A percentile compares a stretch with the other conserved stretches of the same genome.
Conservation (phyloP, 2,113 vertebrate species). For the Phalacrocorax aristotelis region DNA sequence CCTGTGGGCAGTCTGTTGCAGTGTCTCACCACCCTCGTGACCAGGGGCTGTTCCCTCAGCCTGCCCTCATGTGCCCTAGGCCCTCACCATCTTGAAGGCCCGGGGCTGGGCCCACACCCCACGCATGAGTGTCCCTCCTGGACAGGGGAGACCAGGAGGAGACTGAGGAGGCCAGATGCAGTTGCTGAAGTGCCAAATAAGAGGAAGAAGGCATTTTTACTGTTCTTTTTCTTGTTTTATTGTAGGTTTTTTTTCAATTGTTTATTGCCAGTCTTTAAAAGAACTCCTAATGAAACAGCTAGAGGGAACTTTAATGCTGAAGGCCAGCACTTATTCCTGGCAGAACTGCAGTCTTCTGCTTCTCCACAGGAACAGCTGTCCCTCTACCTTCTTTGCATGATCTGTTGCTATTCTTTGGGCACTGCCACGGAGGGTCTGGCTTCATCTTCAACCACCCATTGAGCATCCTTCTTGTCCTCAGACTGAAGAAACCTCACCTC, state of each 20-base stretch:
- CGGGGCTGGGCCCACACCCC: background rate
- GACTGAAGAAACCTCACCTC: background rate
- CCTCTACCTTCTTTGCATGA: background rate
- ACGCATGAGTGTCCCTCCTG: background rate
- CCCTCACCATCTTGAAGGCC: background rate
- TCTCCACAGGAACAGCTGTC: background rate
- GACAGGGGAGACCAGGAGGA: background rate
- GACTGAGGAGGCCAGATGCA: background rate
- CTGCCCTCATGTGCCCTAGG: rapidly evolving
- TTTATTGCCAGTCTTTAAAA: background rate
- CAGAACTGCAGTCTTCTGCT: background rate
- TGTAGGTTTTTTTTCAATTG: background rate
- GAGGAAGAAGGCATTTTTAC: background rate
- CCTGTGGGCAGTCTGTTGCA: background rate
- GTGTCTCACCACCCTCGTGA: background rate
- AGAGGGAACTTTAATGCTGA: background rate
- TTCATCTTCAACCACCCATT: background rate
- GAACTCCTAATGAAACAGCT: background rate
- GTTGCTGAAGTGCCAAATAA: background rate
- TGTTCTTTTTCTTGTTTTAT: background rate
- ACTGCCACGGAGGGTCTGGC: background rate
- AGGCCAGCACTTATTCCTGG: background rate
- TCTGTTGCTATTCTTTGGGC: background rate
- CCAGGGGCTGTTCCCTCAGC: background rate
- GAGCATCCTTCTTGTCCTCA: background rate